phyloP scores from a whole-genome alignment of 2,113 vertebrate genomes.

The Mola mola region DNA sequence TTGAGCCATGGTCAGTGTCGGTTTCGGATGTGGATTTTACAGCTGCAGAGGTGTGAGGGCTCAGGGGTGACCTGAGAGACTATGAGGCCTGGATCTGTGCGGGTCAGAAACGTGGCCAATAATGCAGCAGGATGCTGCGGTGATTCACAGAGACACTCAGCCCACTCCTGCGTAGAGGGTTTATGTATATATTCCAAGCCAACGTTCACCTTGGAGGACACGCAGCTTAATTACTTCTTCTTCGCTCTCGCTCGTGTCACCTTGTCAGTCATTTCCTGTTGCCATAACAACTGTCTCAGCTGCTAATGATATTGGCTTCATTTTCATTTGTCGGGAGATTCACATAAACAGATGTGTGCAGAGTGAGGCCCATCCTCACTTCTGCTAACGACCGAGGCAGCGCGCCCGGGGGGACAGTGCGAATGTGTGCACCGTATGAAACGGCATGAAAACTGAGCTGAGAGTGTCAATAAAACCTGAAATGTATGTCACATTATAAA shows the following conservation, averaged over 20 bases:
- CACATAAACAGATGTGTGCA: slow-evolving; percentile 9
- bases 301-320: slow-evolving; percentile 43
- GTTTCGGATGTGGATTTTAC: no score
- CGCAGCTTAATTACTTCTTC: slow-evolving; percentile 39
- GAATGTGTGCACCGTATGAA: background rate
- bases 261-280: slow-evolving; percentile 65
- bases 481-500: no score
- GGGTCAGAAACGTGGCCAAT: slow-evolving; percentile 49
- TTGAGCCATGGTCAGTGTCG: no score
- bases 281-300: slow-evolving; percentile 56
- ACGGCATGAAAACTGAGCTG: no score
- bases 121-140: slow-evolving; percentile 42
- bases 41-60: no score
- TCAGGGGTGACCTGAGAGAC: no score
- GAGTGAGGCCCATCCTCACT: background rate
- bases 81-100: slow-evolving; percentile 40
- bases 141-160: slow-evolving; percentile 60
- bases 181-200: no score
- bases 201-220: background rate
- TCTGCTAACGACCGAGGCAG: background rate
- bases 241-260: slow-evolving; percentile 7
- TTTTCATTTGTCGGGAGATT: slow-evolving; percentile 54
- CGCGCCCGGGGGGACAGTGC: background rate
- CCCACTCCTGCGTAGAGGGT: slow-evolving; percentile 50
- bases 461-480: no score